phyloP scores from a whole-genome alignment of 1,140 invertebrate genomes.

The Saccostrea echinata region DNA sequence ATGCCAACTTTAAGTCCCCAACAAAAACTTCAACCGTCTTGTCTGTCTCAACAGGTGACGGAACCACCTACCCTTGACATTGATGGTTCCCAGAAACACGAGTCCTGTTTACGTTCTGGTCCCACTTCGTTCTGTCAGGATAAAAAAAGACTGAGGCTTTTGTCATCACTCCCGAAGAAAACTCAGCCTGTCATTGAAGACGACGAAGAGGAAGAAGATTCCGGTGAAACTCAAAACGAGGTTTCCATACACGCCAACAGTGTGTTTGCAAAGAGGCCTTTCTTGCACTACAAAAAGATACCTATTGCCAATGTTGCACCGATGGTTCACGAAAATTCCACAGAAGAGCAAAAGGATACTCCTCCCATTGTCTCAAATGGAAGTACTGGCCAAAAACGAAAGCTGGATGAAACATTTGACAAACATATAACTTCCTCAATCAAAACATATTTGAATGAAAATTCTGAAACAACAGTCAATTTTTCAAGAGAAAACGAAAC shows the following conservation, averaged over 20 bases:
- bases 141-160: background rate
- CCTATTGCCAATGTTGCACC: constrained; percentile 74
- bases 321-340: constrained; percentile 64
- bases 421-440: constrained; percentile 23
- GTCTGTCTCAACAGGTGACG: constrained; percentile 59
- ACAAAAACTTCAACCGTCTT: constrained; percentile 64
- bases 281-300: constrained; percentile 68
- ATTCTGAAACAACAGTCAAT: background rate
- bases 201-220: constrained; percentile 39
- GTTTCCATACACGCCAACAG: constrained; percentile 25
- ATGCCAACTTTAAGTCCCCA: constrained; percentile 74
- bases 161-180: constrained; percentile 35
- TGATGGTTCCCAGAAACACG: constrained; percentile 29
- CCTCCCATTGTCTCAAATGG: background rate
- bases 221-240: background rate
- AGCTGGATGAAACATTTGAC: constrained; percentile 27
- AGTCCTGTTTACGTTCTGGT: background rate
- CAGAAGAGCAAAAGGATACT: background rate
- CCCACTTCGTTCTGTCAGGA: background rate
- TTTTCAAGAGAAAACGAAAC: background rate
- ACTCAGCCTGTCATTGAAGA: constrained; percentile 1
- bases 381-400: constrained; percentile 19
- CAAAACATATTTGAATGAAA: constrained; percentile 17
- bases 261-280: constrained; percentile 57
- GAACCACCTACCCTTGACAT: constrained; percentile 69